Evolutionary conservation across 2,113 vertebrate genomes (phyloP), one percentile per base, ranked within the genome.

Genomic region (Spilogale gracilis): DNA sequence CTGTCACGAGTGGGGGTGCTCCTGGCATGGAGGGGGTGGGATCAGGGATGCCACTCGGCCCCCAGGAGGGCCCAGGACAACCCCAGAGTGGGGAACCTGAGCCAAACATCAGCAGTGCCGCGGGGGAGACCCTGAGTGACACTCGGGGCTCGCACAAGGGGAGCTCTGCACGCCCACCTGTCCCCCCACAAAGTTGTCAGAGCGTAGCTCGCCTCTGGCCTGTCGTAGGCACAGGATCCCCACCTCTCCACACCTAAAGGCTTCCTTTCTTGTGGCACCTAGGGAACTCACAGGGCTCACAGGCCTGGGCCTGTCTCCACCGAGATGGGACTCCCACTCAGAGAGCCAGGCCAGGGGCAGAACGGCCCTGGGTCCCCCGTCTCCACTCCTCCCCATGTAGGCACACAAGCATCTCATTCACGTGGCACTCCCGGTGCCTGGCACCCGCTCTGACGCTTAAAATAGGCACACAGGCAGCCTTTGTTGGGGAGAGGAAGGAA

Each of bases 381-480:
- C 71, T n/a, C 67, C 43, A 16, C 32, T 2, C 43, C 2, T 25
- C 89, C 65, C 83, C 87, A 25, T 0, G 9, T 12, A 0, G 0
- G 21, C 48, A 32, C 93, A 95, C 89, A 96, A 85, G 61, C 8
- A 1, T 30, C 87, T 67, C 52, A 48, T 78, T 94, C 94, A 95
- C 63, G 2, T 48, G 81, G 95, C 1, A 23, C 74, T 95, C 79
- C 69, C 65, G 1, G 88, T n/a, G 56, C 95, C 93, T 95, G 96
- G 97, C 91, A 76, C 60, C 6, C 11, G 65, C 69, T 43, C 89
- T 88, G 91, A 84, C 43, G 79, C 92, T 96, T 85, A 82, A 89
- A 86, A 93, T 54, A 96, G 94, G 87, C 90, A 45, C n/a, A 96
- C 74, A 97, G 81, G 50, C 18, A 20, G 52, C 73, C 92, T 96